Percentiles rank a stretch among this genome's conserved stretches.
These are phyloP conservation scores for Teleiodes luculella DNA, from an alignment of 2,888 invertebrate genomes.

Conservation along the genomic window DNA sequence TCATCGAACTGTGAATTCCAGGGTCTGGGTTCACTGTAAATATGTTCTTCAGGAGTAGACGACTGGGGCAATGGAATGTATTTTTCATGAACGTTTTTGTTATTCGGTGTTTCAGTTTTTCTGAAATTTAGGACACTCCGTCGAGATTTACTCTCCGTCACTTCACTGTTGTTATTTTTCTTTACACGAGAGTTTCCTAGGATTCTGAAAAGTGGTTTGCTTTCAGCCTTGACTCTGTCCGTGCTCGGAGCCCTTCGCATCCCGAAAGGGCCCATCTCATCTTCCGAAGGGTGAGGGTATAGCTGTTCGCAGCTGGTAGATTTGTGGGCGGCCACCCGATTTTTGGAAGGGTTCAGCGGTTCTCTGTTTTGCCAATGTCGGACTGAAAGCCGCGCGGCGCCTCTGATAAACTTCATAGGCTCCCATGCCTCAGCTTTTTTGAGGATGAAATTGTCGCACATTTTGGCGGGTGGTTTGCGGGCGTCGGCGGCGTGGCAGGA, in stretches of 20 bases:
- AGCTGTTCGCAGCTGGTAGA: constrained; percentile 74
- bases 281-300: constrained; percentile 59
- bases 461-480: constrained; percentile 63
- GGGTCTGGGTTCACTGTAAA: constrained; percentile 67
- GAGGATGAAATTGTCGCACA: constrained; percentile 77
- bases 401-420: constrained; percentile 69
- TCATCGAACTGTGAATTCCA: constrained; percentile 60
- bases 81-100: constrained; percentile 68
- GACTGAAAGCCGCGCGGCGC: constrained; percentile 73
- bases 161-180: constrained; percentile 56
- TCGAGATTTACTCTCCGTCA: constrained; percentile 56
- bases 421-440: constrained; percentile 75
- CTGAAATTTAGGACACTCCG: constrained; percentile 68
- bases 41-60: constrained; percentile 57
- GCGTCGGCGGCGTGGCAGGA: constrained; percentile 78
- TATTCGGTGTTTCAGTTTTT: constrained; percentile 51
- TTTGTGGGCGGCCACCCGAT: constrained; percentile 59
- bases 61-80: constrained; percentile 64
- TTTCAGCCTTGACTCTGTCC: constrained; percentile 66
- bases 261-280: constrained; percentile 54
- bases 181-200: constrained; percentile 65
- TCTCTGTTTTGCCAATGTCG: constrained; percentile 74
- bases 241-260: constrained; percentile 73
- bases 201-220: constrained; percentile 66
- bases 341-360: constrained; percentile 62